Base-by-base conservation (phyloP, 2,888 invertebrate genomes). In the Cerastis rubricosa region DNA sequence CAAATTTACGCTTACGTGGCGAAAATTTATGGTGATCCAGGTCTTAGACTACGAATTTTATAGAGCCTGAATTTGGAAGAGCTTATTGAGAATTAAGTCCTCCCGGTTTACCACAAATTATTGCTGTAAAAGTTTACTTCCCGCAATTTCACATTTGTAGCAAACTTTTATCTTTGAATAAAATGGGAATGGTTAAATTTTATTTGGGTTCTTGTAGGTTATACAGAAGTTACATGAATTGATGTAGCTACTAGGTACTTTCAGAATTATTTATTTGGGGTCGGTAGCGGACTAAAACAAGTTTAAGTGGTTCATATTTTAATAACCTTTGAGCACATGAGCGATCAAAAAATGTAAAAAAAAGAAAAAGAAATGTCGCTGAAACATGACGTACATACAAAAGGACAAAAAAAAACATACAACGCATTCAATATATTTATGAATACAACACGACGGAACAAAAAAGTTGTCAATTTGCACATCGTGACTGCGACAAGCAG, bases 1-100 rank as follows among this genome's bases (percentile, higher is more conserved):
- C 85, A 85, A 86, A 86, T 88, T 89, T 88, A 77, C 86, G 84
- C 85, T 85, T 83, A 84, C 85, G 80, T 84, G 76, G 75, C 45
- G 64, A 29, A 81, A 80, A 86, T 89, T 83, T 83, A 81, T 86
- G 81, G 78, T 85, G 71, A 85, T 84, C 82, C 80, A 69, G 77
- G 84, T 74, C 84, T 82, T 69, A 73, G 71, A 71, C 69, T 71
- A 77, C 75, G 80, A 88, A 83, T 84, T 80, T 86, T 83, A 85
- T 85, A 79, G 71, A 71, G 81, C 76, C 74, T 47, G 77, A 78
- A 80, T 86, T 81, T 64, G 54, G 71, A 69, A 81, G 85, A 74
- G 81, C 78, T 84, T 84, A 81, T 68, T 78, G 69, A 75, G 84
- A 79, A 79, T 83, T 73, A 81, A 78, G 81, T 78, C 59, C 63